Conservation (phyloP, 2,113 vertebrate genomes). For the sheep (Ovis aries) region ARS-UI_Ramb_v3.0 NC_056061.1:83504001-83504500, state of each 20-base stretch:
- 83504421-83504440: background rate
- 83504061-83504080: background rate
- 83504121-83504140: background rate
- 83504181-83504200: background rate
- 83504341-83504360: background rate
- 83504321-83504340: background rate
- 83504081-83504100: background rate
- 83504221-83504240: background rate
- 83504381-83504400: background rate
- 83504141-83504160: background rate
- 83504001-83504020: background rate
- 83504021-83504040: slow-evolving; percentile 58
- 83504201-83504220: background rate
- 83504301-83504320: background rate
- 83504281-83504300: background rate
- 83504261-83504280: background rate
- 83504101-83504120: background rate
- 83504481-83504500: background rate
- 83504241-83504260: background rate
- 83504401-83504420: background rate
- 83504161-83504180: background rate
- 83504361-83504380: background rate
- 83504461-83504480: background rate
- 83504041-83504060: background rate
- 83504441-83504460: background rate